Conservation (phyloP, 2,888 invertebrate genomes). For the Glaucopsyche alexis region DNA sequence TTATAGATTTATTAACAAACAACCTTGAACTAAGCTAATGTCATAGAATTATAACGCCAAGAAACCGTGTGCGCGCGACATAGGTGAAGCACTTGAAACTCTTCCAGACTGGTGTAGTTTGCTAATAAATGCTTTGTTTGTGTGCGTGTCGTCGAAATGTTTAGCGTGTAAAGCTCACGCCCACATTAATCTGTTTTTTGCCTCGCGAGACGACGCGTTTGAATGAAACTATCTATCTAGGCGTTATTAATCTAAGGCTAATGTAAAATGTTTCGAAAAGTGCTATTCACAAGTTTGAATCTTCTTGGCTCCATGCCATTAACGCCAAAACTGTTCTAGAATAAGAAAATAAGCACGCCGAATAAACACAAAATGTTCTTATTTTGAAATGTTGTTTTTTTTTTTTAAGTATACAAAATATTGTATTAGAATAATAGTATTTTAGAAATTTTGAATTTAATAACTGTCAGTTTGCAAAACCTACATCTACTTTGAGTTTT, state of each 20-base stretch:
- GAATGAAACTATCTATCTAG: too few relatives aligned
- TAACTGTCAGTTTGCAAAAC: constrained; percentile 1
- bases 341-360: constrained; percentile 10
- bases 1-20: neutral
- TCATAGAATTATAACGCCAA: too few relatives aligned
- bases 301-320: constrained; percentile 21
- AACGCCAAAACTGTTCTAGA: constrained; percentile 19
- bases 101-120: too few relatives aligned
- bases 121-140: too few relatives aligned
- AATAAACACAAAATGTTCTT: constrained; percentile 15
- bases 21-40: constrained; percentile 11
- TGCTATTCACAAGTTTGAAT: neutral
- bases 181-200: too few relatives aligned
- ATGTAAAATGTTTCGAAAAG: constrained; percentile 13
- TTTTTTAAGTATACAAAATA: neutral
- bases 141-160: too few relatives aligned
- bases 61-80: too few relatives aligned
- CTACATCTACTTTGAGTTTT: neutral
- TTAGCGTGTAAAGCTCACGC: too few relatives aligned
- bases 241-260: too few relatives aligned
- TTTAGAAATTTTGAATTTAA: neutral
- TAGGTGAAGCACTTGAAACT: too few relatives aligned
- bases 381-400: constrained; percentile 15
- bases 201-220: too few relatives aligned
- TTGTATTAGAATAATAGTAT: neutral